Evolutionary conservation across 1,140 invertebrate genomes (phyloP).

Genomic region (Aphaenogaster rudis): DNA sequence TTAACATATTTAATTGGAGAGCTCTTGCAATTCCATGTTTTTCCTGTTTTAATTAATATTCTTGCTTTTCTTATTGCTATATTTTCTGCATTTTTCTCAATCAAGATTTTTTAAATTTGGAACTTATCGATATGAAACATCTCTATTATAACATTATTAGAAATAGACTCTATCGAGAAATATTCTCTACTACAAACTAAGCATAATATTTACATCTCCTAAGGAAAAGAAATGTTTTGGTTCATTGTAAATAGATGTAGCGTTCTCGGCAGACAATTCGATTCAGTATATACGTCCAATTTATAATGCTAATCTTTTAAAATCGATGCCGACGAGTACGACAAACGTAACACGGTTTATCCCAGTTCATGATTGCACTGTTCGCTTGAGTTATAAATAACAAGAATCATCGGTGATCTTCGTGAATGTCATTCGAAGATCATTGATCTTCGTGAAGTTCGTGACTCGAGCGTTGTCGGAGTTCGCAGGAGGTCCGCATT

Average conservation of each 20-base stretch:
- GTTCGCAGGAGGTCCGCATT: background rate
- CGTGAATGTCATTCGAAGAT: background rate
- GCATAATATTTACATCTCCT: slow-evolving; percentile 48
- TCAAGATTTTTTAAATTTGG: background rate
- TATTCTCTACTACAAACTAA: background rate
- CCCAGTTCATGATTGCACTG: slow-evolving; percentile 10
- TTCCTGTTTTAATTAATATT: background rate
- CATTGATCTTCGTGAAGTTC: slow-evolving; percentile 10
- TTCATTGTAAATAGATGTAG: background rate
- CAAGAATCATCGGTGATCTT: slow-evolving; percentile 19
- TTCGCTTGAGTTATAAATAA: slow-evolving; percentile 15
- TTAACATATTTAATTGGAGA: background rate
- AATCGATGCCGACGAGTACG: background rate
- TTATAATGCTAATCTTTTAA: background rate
- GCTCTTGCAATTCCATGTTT: background rate
- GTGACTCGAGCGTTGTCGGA: background rate
- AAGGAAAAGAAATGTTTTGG: slow-evolving; percentile 19
- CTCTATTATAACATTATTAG: background rate
- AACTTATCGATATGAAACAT: background rate
- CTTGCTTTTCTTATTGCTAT: background rate
- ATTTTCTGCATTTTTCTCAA: slow-evolving; percentile 4
- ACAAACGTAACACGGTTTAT: slow-evolving; percentile 25
- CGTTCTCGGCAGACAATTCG: background rate
- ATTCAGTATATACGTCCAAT: background rate
- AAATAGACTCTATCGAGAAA: background rate